These are phyloP conservation scores for Saccostrea glomerata DNA, from an alignment of 1,140 invertebrate genomes.

Conservation along the genomic window DNA sequence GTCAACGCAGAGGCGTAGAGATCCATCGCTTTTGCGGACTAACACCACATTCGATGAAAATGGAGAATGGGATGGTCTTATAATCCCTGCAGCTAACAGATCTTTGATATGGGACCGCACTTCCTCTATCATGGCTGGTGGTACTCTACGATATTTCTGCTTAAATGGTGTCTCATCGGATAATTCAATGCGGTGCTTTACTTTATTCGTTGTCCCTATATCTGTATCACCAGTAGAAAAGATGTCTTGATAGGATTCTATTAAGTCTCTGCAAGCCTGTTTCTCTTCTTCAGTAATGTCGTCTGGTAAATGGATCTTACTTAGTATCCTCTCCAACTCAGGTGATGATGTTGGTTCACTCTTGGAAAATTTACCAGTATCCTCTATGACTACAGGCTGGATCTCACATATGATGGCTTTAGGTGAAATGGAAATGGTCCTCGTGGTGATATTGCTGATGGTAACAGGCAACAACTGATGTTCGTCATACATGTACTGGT, in stretches of 20 bases:
- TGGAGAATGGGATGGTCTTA: slow-evolving; percentile 40
- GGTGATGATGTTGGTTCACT: background rate
- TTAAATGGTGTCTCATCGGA: slow-evolving; percentile 46
- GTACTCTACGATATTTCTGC: slow-evolving; percentile 26
- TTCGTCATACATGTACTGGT: slow-evolving; percentile 8
- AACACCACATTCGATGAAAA: slow-evolving; percentile 11
- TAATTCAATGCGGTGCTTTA: slow-evolving; percentile 47
- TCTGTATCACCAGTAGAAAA: slow-evolving; percentile 42
- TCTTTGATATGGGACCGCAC: slow-evolving; percentile 48
- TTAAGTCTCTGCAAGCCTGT: background rate
- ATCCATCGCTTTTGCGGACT: background rate
- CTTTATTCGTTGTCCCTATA: slow-evolving; percentile 18
- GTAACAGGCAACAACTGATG: background rate
- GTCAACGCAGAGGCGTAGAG: too few relatives aligned
- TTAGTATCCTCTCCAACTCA: background rate
- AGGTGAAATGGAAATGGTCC: slow-evolving; percentile 21
- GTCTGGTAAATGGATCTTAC: background rate
- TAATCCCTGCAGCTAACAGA: slow-evolving; percentile 35
- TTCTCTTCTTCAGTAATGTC: background rate
- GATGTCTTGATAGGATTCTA: background rate
- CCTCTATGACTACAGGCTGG: too few relatives aligned
- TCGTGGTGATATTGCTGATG: slow-evolving; percentile 35
- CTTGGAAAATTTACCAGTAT: background rate
- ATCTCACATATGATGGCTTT: background rate
- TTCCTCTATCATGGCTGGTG: slow-evolving; percentile 47